Evolutionary conservation across 37 sponge, comb jelly and placozoan species (phyloP), one percentile per base, ranked within the genome.

Genomic region (Tethya wilhelma): DNA sequence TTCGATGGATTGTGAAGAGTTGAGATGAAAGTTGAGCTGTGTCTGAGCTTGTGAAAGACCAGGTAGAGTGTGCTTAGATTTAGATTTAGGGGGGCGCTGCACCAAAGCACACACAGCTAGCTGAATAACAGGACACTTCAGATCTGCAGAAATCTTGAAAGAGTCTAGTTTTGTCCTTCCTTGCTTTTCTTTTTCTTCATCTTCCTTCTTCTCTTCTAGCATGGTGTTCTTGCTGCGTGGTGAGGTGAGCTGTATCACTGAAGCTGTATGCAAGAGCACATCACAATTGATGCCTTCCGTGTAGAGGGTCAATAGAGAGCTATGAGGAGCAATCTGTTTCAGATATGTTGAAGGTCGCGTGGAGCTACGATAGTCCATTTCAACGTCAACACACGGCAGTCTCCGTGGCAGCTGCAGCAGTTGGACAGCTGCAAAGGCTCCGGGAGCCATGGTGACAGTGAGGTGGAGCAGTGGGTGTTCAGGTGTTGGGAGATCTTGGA

Each of bases 391-490:
- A n/a, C n/a, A n/a, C 22, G 64, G 53, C 44, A 40, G 32, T 58
- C 71, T 19, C 8, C 2, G 1, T 30, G 64, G 49, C 1, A 6
- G 32, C 58, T 86, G 86, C 2, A 86, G 25, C 12, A 86, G 37
- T 42, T 86, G 86, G 1, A 86, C 3, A 11, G 79, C 65, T 2
- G 38, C 42, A 45, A 44, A 79, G 0, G 79, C 46, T 6, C 32
- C 31, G 0, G 79, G 79, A 3, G 58, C 44, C 79, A 86, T 72
- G 26, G 72, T 23, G 30, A 78, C 46, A 33, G 79, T 32, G 37
- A 86, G 56, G 44, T 75, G 44, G 19, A 84, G 76, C 2, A 84
- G 39, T 38, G 84, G 84, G 2, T 31, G 11, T 11, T 64, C 59
- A 0, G 49, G 4, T 59, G 62, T 8, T n/a, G n/a, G n/a, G n/a